Evolutionary conservation across 1,140 invertebrate genomes (phyloP).

Genomic region (Babylonia areolata): DNA sequence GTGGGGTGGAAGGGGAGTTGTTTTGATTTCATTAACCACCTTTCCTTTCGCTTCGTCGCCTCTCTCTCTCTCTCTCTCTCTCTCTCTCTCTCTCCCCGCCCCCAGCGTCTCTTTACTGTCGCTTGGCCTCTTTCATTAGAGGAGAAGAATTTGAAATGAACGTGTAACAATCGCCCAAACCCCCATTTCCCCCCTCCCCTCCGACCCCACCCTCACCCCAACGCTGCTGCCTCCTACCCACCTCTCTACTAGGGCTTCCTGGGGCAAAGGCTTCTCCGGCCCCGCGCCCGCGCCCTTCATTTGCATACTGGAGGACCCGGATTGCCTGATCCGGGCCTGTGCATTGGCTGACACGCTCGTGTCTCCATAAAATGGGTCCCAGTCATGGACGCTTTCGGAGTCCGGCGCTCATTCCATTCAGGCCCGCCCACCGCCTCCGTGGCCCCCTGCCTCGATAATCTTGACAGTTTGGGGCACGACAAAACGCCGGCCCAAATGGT

Average conservation of each 20-base stretch:
- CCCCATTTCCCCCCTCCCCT: background rate
- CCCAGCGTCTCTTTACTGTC: background rate
- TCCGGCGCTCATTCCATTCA: background rate
- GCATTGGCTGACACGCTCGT: slow-evolving; percentile 24
- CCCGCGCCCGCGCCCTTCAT: background rate
- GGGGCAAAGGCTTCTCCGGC: background rate
- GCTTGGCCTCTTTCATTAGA: slow-evolving; percentile 21
- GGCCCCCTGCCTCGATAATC: background rate
- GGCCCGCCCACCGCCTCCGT: background rate
- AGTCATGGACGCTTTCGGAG: background rate
- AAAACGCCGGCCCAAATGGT: background rate
- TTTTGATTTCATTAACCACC: slow-evolving; percentile 35
- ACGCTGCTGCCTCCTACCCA: background rate
- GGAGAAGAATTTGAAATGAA: slow-evolving; percentile 25
- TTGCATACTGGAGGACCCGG: background rate
- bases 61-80: no score
- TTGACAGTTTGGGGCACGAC: background rate
- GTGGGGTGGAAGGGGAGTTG: background rate
- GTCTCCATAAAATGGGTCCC: background rate
- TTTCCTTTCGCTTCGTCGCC: slow-evolving; percentile 26
- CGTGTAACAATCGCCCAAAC: slow-evolving; percentile 21
- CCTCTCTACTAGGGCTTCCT: background rate
- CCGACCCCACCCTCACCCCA: background rate
- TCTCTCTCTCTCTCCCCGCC: background rate
- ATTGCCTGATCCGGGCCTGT: slow-evolving; percentile 26